Base-by-base conservation (phyloP, 2,113 vertebrate species). In the Trochalopteron elliotii region DNA sequence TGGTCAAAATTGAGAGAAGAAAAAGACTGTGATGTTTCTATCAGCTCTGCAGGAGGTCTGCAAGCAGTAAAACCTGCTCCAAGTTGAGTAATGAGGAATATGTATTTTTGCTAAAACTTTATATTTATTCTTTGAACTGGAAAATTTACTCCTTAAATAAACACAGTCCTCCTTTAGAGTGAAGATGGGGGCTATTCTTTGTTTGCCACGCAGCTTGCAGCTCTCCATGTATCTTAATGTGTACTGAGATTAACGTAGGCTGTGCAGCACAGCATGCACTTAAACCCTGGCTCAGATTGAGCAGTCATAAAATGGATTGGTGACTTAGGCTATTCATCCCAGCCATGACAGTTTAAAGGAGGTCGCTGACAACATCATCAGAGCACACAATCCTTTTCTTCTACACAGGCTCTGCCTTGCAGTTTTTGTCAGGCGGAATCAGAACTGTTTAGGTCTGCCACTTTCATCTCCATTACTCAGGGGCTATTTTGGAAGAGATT, bases 221-320 rank as follows among this genome's bases (percentile, higher is more conserved):
- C 49, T 75, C 60, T 90, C 18, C 0, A 0, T 1, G 8, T 69
- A 52, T 71, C 15, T 74, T 78, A 57, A 27, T 3, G 6, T 78
- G 83, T 59, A 19, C 65, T 25, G 37, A 67, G 83, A 89, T 89
- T 87, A 93, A 25, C 0, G 0, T 19, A 45, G 83, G 61, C 53
- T 39, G 53, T 61, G 57, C 40, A 57, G 89, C 89, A 19, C 83
- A 90, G 79, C 79, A 11, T 30, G 83, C 15, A 21, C 74, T 68
- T 76, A 93, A 91, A 84, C 70, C 74, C 70, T 72, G 91, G 89
- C 95, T 97, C 93, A 94, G 95, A 96, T 91, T 97, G 94, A 97
- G 95, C 95, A 94, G 93, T 91, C 74, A 47, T 37, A 94, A 96
- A 96, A 95, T 94, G 93, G 93, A 95, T 90, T 95, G 91, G 84